Evolutionary conservation across 1,140 invertebrate species (phyloP), one percentile per base, ranked within the genome.

Genomic region (Zophobas morio): DNA sequence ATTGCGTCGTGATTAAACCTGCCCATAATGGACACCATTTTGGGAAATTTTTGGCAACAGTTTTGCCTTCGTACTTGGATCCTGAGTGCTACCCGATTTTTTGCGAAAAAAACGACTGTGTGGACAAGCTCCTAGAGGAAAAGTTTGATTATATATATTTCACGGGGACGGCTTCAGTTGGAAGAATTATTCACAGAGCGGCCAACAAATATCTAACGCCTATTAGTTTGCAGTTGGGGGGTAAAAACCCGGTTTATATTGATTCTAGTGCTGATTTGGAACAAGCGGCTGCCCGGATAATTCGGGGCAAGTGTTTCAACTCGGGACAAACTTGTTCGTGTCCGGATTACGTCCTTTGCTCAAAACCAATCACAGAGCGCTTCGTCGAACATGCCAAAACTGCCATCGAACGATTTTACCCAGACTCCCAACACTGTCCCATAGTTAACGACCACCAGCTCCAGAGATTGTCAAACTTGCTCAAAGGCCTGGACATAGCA

Each of bases 121-220:
- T 96, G 0, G 93, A 93, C 1, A 92, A 94, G 82, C 84, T 99
- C 5, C 88, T 99, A 5, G 95, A 96, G 80, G 90, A 98, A 83
- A 91, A 91, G 84, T 99, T 98, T 86, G 98, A 99, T 88, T 96
- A 98, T 84, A 99, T 99, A 78, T 98, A 99, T 88, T 99, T 96
- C 85, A 99, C 98, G 0, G 98, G 98, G 0, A 96, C 94, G 42
- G 91, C 94, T 0, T 85, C 84, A 57, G 94, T 99, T 33, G 98
- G 96, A 6, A 94, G 92, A 88, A 94, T 98, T 77, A 90, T 99
- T 1, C 94, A 96, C 84, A 89, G 91, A 66, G 96, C 97, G 3
- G 96, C 98, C 0, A 94, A 94, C 80, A 95, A 98, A 85, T 86
- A 94, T 87, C 88, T 99, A n/a, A 99, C 98, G 0, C 98, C 98